Evolutionary conservation across 2,797 vertebrate species (phyloP), one percentile per base, ranked within the genome.

Genomic region (Helostoma temminkii): DNA sequence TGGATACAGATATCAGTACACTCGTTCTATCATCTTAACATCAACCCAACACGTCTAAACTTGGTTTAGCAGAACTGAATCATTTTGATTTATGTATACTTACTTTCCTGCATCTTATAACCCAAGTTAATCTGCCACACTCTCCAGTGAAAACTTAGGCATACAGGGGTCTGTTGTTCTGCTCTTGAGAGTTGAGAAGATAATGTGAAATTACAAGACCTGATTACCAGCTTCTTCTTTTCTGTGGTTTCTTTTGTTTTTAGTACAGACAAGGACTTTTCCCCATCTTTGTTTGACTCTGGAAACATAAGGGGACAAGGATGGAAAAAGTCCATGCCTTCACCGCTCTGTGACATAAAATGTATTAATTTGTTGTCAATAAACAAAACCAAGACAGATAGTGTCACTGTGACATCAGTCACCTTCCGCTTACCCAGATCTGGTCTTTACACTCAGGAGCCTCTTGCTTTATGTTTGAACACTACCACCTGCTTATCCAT

Each of bases 351-450:
- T 70, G 19, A 26, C 64, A 60, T 36, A 19, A 41, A 53, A 54
- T 43, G 19, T 16, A 39, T 66, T 32, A 24, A 2, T 25, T 45
- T 39, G 21, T 60, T 58, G 49, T 36, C 28, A 32, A 36, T 69
- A 41, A 60, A 74, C 19, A 52, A 25, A 52, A 52, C 37, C 25
- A 60, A 60, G 26, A 5, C 39, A 65, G 24, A 54, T n/a, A 28
- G 24, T 25, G 26, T 45, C 32, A 34, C 11, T 57, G 30, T 75
- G 58, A 76, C 46, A 46, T 48, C 7, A 5, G 42, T 71, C 66
- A 42, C 34, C 61, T 66, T 50, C 48, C 46, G 71, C n/a, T n/a
- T 55, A 41, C 16, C 53, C 16, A 42, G 42, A 71, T 76, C 26
- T 68, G 28, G 34, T 30, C 39, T 54, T 52, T 34, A 48, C 8